Evolutionary conservation across 1,140 invertebrate genomes (phyloP).

Genomic region (Brevipalpus yothersi): DNA sequence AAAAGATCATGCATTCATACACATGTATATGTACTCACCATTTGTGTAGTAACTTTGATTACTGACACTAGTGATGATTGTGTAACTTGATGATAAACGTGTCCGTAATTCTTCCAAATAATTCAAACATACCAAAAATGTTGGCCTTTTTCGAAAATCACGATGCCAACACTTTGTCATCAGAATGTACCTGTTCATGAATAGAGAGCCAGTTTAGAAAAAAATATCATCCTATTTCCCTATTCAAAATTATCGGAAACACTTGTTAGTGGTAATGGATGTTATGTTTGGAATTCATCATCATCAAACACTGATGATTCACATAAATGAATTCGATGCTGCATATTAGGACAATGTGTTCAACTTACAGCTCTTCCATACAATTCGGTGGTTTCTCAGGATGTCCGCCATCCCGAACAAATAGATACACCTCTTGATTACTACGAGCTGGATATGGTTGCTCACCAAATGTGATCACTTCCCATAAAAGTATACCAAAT

Average conservation of each 20-base stretch:
- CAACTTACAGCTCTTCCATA: not conserved
- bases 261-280: no score
- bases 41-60: not conserved
- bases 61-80: not conserved
- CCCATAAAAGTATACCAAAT: slow-evolving; percentile 54
- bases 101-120: slow-evolving; percentile 3
- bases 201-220: slow-evolving; percentile 1
- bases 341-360: not conserved
- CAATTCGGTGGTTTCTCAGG: not conserved
- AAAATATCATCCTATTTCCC: no score
- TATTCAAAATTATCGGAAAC: no score
- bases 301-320: no score
- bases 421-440: slow-evolving; percentile 15
- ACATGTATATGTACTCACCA: not conserved
- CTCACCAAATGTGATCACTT: slow-evolving; percentile 20
- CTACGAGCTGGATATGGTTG: slow-evolving; percentile 16
- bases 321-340: slow-evolving; percentile 9
- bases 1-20: not conserved
- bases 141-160: slow-evolving; percentile 12
- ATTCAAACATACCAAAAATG: slow-evolving; percentile 10
- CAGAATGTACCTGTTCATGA: slow-evolving; percentile 17
- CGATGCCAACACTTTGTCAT: slow-evolving; percentile 24
- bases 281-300: no score
- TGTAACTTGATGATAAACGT: not conserved
- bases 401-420: not conserved